These are phyloP conservation scores for Ataeniobius toweri DNA, from an alignment of 2,797 vertebrate species.

Conservation along the genomic window DNA sequence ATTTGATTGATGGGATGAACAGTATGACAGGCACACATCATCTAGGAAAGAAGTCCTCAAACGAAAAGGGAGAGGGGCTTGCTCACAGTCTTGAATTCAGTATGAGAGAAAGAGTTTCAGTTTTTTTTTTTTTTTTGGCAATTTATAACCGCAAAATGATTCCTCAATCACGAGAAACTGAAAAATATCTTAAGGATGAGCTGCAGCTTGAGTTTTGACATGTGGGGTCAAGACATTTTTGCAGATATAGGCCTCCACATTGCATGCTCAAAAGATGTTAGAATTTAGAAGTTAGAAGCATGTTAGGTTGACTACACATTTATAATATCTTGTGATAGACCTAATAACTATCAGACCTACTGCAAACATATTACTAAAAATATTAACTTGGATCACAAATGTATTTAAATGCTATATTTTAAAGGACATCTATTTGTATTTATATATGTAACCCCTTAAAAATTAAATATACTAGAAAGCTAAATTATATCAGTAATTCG, in stretches of 20 bases:
- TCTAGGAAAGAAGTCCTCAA: conserved; percentile 55
- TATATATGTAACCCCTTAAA: too few relatives aligned
- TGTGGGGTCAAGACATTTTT: not conserved
- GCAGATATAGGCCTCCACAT: not conserved
- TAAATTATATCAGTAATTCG: too few relatives aligned
- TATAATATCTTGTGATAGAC: too few relatives aligned
- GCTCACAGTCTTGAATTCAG: conserved; percentile 18
- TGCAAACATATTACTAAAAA: too few relatives aligned
- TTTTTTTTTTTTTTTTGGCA: not conserved
- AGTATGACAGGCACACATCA: conserved; percentile 30
- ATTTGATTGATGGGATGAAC: conserved; percentile 28
- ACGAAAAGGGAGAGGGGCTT: conserved; percentile 12
- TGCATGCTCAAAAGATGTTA: too few relatives aligned
- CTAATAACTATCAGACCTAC: too few relatives aligned
- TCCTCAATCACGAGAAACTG: not conserved
- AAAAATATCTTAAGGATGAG: not conserved
- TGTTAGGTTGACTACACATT: too few relatives aligned
- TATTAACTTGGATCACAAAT: too few relatives aligned
- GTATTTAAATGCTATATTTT: too few relatives aligned
- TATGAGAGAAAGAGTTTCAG: conserved; percentile 1
- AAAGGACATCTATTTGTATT: too few relatives aligned
- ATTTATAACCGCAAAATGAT: conserved; percentile 19
- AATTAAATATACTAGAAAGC: too few relatives aligned
- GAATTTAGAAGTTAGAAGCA: too few relatives aligned
- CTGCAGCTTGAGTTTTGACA: conserved; percentile 19